phyloP scores from a whole-genome alignment of 2,113 vertebrate genomes.

The Arvicanthis niloticus region DNA sequence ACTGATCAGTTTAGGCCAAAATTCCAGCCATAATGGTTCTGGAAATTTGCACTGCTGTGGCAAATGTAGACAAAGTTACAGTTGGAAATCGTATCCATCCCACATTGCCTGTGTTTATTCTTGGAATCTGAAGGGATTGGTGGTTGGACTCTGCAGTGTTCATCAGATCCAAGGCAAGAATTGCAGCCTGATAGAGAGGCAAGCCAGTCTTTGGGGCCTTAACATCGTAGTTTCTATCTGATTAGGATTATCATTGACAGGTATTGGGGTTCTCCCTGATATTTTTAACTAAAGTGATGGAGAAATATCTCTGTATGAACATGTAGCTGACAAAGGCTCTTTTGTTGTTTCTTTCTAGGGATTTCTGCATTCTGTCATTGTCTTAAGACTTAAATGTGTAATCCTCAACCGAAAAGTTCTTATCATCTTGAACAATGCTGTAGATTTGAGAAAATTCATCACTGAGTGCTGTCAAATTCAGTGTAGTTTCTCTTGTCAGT shows the following conservation, averaged over 20 bases:
- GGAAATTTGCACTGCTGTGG: constrained; percentile 59
- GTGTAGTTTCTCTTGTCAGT: not conserved
- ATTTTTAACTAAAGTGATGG: not conserved
- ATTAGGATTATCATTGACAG: not conserved
- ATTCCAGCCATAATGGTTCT: constrained; percentile 68
- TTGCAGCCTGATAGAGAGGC: not conserved
- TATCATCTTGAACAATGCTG: not conserved
- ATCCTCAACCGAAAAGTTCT: not conserved
- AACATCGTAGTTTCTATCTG: not conserved
- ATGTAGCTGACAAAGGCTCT: not conserved
- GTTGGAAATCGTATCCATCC: constrained; percentile 52
- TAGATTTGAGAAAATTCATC: not conserved
- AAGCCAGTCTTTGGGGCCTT: constrained; percentile 16
- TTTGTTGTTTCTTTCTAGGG: constrained; percentile 17
- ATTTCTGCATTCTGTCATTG: constrained; percentile 1
- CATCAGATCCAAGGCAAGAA: not conserved
- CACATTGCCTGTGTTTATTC: constrained; percentile 37
- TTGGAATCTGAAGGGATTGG: not conserved
- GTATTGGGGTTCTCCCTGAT: not conserved
- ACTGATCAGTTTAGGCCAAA: constrained; percentile 78
- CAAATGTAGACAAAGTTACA: constrained; percentile 54
- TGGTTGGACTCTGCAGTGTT: constrained; percentile 39
- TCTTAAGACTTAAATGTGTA: not conserved
- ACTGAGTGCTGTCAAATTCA: not conserved
- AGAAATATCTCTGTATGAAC: not conserved